These are phyloP conservation scores for Uria aalge DNA, from an alignment of 2,113 vertebrate species.

Conservation along the genomic window DNA sequence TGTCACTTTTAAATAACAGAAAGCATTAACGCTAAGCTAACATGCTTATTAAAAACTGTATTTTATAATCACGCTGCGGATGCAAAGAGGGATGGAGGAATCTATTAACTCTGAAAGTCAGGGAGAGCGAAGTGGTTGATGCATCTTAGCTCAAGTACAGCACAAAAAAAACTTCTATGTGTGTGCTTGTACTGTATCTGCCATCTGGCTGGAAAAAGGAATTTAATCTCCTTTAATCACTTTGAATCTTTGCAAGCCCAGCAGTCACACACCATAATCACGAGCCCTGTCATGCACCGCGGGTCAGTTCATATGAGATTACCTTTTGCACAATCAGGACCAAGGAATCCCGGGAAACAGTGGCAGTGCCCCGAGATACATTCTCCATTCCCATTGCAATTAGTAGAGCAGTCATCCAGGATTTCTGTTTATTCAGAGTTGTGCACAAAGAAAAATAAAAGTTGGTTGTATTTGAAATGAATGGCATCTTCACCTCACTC, in stretches of 20 bases:
- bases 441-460: slow-evolving; percentile 5
- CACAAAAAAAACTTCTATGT: neutral
- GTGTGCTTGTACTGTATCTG: neutral
- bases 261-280: neutral
- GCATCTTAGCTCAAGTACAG: neutral
- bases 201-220: slow-evolving; percentile 6
- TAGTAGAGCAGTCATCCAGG: slow-evolving; percentile 94
- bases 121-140: neutral
- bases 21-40: neutral
- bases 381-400: slow-evolving; percentile 96
- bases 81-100: neutral
- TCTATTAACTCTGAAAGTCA: neutral
- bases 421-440: slow-evolving; percentile 80
- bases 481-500: neutral
- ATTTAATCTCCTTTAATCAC: slow-evolving; percentile 32
- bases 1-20: neutral
- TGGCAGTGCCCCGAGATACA: slow-evolving; percentile 96
- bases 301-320: slow-evolving; percentile 30
- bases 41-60: neutral
- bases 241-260: slow-evolving; percentile 24
- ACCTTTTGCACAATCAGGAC: slow-evolving; percentile 96
- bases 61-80: neutral
- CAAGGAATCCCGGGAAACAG: slow-evolving; percentile 94
- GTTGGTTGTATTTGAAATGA: neutral
- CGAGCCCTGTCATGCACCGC: neutral